Percentiles rank a stretch among this genome's conserved stretches.
Conservation (phyloP, 2,113 vertebrate genomes). For the Odocoileus virginianus region DNA sequence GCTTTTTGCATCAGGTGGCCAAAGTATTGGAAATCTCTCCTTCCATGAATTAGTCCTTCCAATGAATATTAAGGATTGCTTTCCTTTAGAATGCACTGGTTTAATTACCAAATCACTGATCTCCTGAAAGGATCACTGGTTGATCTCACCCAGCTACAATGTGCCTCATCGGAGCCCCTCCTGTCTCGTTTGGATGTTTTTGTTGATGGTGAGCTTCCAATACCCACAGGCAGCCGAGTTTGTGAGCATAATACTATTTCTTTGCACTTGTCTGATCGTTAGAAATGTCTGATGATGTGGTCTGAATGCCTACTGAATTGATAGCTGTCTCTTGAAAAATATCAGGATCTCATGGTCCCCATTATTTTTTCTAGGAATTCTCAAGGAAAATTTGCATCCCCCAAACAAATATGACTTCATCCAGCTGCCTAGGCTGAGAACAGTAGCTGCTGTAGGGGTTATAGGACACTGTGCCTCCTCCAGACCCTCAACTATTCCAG, state of each 20-base stretch:
- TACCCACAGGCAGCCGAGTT: not conserved
- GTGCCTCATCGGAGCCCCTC: not conserved
- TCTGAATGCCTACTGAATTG: not conserved
- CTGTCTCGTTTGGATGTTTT: not conserved
- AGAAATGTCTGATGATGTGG: not conserved
- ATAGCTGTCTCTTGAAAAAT: not conserved
- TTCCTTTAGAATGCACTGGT: not conserved
- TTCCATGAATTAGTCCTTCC: not conserved
- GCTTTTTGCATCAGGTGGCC: not conserved
- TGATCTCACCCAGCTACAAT: not conserved
- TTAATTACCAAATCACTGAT: not conserved
- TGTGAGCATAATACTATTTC: not conserved
- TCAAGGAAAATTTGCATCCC: not conserved
- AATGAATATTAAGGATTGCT: not conserved
- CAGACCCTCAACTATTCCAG: not conserved
- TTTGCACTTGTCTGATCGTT: not conserved
- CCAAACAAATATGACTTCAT: not conserved
- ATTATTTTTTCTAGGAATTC: not conserved
- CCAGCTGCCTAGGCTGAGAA: not conserved
- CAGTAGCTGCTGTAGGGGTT: not conserved
- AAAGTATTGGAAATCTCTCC: not conserved
- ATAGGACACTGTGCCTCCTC: not conserved
- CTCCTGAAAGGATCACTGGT: not conserved
- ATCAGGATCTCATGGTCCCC: not conserved
- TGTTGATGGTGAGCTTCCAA: not conserved